Percentiles rank a stretch among this genome's conserved stretches.
These are phyloP conservation scores for Drosophila macrospina DNA, from an alignment of 2,888 invertebrate genomes.

Conservation along the genomic window DNA sequence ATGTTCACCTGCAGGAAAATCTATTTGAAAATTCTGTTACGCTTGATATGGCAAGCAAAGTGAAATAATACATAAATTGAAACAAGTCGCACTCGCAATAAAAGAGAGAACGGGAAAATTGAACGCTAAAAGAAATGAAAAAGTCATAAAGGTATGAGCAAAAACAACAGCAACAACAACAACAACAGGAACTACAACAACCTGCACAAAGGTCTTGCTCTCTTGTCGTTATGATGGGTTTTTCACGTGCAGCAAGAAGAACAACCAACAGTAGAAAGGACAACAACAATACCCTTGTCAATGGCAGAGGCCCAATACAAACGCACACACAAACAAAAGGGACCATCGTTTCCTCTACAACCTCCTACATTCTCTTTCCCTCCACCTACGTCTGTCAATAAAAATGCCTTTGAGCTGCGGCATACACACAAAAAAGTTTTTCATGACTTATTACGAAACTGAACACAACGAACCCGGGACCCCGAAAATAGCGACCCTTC, in stretches of 20 bases:
- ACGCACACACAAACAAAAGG: constrained; percentile 26
- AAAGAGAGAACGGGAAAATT: constrained; percentile 34
- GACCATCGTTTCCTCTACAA: constrained; percentile 1
- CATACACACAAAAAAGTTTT: constrained; percentile 32
- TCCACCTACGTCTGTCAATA: constrained; percentile 60
- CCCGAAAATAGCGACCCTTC: neutral
- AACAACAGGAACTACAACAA: constrained; percentile 7
- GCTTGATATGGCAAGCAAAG: constrained; percentile 20
- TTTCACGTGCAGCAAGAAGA: constrained; percentile 65
- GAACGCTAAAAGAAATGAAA: constrained; percentile 54
- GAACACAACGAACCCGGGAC: constrained; percentile 12
- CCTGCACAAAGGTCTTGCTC: constrained; percentile 32
- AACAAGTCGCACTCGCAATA: constrained; percentile 22
- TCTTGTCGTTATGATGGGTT: constrained; percentile 66
- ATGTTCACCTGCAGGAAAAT: constrained; percentile 28
- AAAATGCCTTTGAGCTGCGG: constrained; percentile 58
- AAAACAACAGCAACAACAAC: constrained; percentile 17
- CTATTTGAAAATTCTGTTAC: constrained; percentile 18
- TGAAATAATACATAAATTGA: constrained; percentile 39
- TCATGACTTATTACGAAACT: constrained; percentile 43
- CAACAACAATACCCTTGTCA: constrained; percentile 65
- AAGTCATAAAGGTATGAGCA: constrained; percentile 52
- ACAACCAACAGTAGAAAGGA: constrained; percentile 14
- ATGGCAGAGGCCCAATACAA: constrained; percentile 43
- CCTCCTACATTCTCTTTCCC: neutral